phyloP scores from a whole-genome alignment of 2,113 vertebrate genomes.

The Pungitius pungitius region DNA sequence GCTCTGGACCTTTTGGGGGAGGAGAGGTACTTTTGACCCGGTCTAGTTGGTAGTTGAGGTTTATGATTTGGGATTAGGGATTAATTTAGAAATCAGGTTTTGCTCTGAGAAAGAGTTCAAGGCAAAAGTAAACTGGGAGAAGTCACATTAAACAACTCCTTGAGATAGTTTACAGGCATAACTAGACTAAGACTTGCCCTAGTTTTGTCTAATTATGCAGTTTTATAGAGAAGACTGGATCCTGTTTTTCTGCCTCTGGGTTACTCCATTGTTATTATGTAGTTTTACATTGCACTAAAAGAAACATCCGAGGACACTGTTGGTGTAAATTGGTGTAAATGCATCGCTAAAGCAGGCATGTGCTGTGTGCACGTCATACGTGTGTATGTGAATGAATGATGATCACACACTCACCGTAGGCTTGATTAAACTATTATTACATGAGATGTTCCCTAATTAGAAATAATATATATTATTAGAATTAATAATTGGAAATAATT shows the following conservation, averaged over 20 bases:
- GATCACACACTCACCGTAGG: too few relatives aligned
- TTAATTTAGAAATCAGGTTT: conserved; percentile 56
- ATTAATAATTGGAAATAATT: too few relatives aligned
- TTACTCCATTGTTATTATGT: not conserved
- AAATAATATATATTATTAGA: too few relatives aligned
- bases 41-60: conserved; percentile 42
- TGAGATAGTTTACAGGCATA: conserved; percentile 12
- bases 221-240: not conserved
- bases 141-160: conserved; percentile 9
- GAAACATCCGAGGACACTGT: not conserved
- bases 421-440: too few relatives aligned
- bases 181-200: not conserved
- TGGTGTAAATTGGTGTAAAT: too few relatives aligned
- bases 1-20: conserved; percentile 26
- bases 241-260: not conserved
- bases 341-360: not conserved
- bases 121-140: conserved; percentile 26
- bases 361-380: not conserved
- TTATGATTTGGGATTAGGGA: conserved; percentile 58
- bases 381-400: too few relatives aligned
- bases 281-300: not conserved
- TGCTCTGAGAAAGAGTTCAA: conserved; percentile 13
- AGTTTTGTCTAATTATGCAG: not conserved
- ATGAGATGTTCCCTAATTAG: too few relatives aligned
- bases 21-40: conserved; percentile 36